These are phyloP conservation scores for Illadopsis cleaveri DNA, from an alignment of 2,113 vertebrate species.

Conservation along the genomic window DNA sequence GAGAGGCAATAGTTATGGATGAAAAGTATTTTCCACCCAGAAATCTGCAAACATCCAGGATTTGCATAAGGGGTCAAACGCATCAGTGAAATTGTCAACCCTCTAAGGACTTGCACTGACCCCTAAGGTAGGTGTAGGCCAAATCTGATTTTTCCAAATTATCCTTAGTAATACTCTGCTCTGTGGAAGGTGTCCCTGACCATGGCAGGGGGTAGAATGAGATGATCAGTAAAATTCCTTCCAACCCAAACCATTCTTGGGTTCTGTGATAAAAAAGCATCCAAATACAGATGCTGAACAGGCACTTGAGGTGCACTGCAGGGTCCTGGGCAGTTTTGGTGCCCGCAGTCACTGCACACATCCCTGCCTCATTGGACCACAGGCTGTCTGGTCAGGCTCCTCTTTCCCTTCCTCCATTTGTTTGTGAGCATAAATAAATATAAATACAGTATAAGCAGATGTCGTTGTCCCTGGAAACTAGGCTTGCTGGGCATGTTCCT, in stretches of 20 bases:
- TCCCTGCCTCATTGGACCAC: fast-evolving
- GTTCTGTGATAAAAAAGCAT: neutral
- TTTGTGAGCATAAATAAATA: conserved; percentile 19
- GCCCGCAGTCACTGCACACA: neutral
- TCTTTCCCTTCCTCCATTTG: neutral
- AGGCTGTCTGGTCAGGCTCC: neutral
- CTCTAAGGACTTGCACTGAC: neutral
- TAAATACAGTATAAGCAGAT: conserved; percentile 16
- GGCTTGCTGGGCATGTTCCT: neutral
- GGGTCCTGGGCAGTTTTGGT: neutral
- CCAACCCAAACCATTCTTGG: neutral
- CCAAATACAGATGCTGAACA: neutral
- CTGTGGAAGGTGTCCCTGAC: neutral
- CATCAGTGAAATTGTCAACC: neutral
- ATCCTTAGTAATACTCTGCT: neutral
- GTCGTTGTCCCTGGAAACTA: conserved; percentile 14
- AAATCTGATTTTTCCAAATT: neutral
- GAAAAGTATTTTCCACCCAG: neutral
- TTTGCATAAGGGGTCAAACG: neutral
- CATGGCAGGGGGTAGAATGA: neutral
- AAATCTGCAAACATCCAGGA: neutral
- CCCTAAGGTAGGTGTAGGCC: fast-evolving
- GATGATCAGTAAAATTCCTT: neutral
- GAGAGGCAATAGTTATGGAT: fast-evolving
- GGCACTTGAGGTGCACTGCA: neutral